Evolutionary conservation across 2,797 vertebrate species (phyloP).

Genomic region (Alcedo atthis): DNA sequence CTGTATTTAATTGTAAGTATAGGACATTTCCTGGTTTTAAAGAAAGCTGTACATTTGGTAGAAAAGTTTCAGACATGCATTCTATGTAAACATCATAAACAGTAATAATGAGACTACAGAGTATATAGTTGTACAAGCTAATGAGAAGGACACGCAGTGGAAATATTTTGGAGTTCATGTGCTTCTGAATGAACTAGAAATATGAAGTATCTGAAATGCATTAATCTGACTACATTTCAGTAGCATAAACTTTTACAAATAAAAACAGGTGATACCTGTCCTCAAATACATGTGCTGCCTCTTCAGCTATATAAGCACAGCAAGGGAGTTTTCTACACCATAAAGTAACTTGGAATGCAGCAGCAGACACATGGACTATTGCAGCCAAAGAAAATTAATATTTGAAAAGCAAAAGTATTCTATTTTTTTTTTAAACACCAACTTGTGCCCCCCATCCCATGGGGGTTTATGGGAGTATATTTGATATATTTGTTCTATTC

Average conservation of each 20-base stretch:
- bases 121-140: neutral
- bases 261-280: neutral
- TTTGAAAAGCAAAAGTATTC: neutral
- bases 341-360: neutral
- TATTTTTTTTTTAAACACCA: neutral
- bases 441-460: neutral
- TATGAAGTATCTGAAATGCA: neutral
- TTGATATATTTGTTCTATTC: neutral
- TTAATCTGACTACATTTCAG: neutral
- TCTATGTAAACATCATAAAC: neutral
- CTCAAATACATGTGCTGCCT: neutral
- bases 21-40: neutral
- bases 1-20: too few species aligned
- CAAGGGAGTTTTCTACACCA: neutral
- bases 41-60: neutral
- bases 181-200: neutral
- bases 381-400: neutral
- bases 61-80: neutral
- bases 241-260: neutral
- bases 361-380: neutral
- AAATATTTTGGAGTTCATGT: neutral
- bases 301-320: neutral
- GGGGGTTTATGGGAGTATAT: neutral
- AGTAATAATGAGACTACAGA: neutral
- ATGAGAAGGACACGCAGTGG: neutral